Conservation (phyloP, 2,888 invertebrate genomes). For the Himalopsyche tibetana region DNA sequence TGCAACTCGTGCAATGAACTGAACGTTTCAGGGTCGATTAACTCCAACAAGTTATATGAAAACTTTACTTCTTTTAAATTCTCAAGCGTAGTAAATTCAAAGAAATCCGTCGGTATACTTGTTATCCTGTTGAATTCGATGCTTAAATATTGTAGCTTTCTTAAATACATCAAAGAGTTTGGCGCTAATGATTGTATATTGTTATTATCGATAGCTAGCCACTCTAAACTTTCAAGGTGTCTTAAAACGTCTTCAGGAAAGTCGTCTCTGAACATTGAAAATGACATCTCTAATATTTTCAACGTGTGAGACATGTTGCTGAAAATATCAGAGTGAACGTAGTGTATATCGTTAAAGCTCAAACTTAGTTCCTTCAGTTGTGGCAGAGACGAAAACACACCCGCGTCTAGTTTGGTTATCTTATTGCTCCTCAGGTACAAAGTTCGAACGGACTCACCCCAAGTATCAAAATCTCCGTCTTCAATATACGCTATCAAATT, state of each 20-base stretch:
- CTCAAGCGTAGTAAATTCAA: slow-evolving; percentile 82
- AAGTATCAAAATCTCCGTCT: slow-evolving; percentile 85
- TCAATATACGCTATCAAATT: slow-evolving; percentile 88
- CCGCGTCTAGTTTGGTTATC: slow-evolving; percentile 83
- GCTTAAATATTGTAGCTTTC: slow-evolving; percentile 87
- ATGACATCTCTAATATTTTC: slow-evolving; percentile 90
- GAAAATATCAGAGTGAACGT: slow-evolving; percentile 89
- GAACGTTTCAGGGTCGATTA: slow-evolving; percentile 83
- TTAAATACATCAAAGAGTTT: slow-evolving; percentile 83
- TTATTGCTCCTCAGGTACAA: slow-evolving; percentile 90
- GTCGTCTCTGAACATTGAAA: slow-evolving; percentile 87
- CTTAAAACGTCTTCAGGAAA: slow-evolving; percentile 87
- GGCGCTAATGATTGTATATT: slow-evolving; percentile 85
- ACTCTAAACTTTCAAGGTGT: slow-evolving; percentile 85
- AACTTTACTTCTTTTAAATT: slow-evolving; percentile 87
- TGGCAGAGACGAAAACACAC: slow-evolving; percentile 84
- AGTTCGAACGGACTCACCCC: slow-evolving; percentile 88
- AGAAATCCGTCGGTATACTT: slow-evolving; percentile 81
- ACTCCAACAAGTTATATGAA: slow-evolving; percentile 87
- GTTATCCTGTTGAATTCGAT: slow-evolving; percentile 90
- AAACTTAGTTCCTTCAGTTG: slow-evolving; percentile 91
- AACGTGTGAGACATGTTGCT: slow-evolving; percentile 85
- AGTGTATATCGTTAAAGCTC: slow-evolving; percentile 92
- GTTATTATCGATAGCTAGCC: slow-evolving; percentile 92
- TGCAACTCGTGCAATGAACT: slow-evolving; percentile 83